A percentile compares a stretch with the other conserved stretches of the same genome.
Evolutionary conservation across 2,797 vertebrate species (phyloP).

Genomic region (Siniperca obscura): DNA sequence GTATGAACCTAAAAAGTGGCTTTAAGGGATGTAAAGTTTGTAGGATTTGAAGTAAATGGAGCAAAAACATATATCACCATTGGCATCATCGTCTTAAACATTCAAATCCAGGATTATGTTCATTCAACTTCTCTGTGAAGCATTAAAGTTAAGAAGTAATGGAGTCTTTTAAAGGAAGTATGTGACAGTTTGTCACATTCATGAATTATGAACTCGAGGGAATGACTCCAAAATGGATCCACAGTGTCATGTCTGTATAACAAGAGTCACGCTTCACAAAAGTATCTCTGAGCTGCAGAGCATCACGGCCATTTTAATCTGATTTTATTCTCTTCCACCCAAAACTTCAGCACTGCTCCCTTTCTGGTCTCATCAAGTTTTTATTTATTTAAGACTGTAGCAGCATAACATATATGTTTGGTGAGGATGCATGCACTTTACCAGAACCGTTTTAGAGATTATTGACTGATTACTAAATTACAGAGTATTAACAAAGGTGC

Average conservation of each 20-base stretch:
- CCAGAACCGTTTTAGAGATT: background rate
- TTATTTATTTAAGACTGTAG: background rate
- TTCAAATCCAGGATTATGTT: background rate
- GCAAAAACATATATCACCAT: background rate
- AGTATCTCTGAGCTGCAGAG: conserved; percentile 21
- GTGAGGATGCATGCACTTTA: background rate
- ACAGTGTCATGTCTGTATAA: background rate
- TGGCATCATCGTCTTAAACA: background rate
- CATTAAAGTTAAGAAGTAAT: background rate
- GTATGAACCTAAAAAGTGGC: background rate
- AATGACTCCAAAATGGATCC: background rate
- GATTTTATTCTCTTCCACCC: background rate
- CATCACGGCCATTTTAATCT: background rate
- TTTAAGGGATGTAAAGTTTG: background rate
- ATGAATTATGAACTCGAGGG: background rate
- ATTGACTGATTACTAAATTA: background rate
- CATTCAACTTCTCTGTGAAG: too few species aligned
- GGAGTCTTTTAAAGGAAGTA: background rate
- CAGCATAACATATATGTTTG: background rate
- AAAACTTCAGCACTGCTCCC: background rate
- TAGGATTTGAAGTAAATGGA: too few species aligned
- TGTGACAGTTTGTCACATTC: background rate
- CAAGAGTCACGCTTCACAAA: background rate
- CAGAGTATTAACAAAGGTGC: background rate
- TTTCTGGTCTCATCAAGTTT: background rate